These are phyloP conservation scores for Falco concolor DNA, from an alignment of 2,797 vertebrate species.

Conservation along the genomic window DNA sequence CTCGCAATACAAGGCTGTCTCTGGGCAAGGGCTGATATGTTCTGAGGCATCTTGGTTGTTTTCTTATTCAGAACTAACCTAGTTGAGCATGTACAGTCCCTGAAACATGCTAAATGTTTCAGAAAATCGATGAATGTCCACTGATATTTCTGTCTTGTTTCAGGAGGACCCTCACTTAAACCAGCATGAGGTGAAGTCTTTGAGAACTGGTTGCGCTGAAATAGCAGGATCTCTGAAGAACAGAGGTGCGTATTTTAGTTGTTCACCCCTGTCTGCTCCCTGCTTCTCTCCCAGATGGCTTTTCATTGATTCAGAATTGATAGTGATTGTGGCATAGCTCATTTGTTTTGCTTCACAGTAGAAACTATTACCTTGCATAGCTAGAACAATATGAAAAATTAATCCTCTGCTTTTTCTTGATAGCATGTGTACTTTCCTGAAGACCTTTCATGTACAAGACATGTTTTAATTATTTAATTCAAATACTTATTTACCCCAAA, in stretches of 20 bases:
- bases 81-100: not conserved
- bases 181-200: not conserved
- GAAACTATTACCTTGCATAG: not conserved
- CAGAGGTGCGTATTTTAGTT: slow-evolving; percentile 53
- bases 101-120: not conserved
- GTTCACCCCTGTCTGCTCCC: not conserved
- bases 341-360: not conserved
- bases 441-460: not conserved
- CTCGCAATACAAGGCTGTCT: not conserved
- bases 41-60: not conserved
- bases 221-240: not conserved
- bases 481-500: not conserved
- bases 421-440: not conserved
- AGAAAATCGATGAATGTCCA: not conserved
- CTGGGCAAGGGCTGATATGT: not conserved
- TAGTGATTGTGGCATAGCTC: not conserved
- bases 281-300: not conserved
- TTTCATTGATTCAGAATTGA: not conserved
- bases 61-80: not conserved
- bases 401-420: not conserved
- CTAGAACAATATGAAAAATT: not conserved
- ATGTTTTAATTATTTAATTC: not conserved
- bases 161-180: slow-evolving; percentile 39
- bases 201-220: not conserved
- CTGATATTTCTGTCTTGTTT: not conserved